Conservation (phyloP, 2,113 vertebrate species). For the Daphoenositta chrysoptera region DNA sequence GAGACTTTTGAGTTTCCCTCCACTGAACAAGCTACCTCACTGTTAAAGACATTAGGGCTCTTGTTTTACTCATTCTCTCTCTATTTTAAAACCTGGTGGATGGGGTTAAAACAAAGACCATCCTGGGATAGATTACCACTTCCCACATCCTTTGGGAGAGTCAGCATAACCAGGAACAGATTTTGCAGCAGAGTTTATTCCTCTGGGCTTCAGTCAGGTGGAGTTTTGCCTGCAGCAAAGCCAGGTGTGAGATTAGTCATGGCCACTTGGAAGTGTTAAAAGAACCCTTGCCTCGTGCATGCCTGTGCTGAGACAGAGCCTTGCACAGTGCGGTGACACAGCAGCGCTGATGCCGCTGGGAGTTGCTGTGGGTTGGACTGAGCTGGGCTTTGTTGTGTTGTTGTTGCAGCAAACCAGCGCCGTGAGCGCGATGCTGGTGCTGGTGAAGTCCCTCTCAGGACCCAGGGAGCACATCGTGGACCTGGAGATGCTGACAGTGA, state of each 20-base stretch:
- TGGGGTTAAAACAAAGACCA: not conserved
- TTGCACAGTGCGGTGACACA: not conserved
- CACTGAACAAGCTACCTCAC: not conserved
- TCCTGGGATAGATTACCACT: not conserved
- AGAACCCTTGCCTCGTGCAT: not conserved
- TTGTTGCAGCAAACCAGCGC: conserved; percentile 87
- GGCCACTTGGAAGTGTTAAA: not conserved
- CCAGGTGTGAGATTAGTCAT: not conserved
- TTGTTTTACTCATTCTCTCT: not conserved
- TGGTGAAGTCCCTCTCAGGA: conserved; percentile 89
- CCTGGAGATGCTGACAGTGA: conserved; percentile 97
- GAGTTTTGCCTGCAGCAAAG: not conserved
- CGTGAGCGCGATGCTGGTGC: conserved; percentile 91
- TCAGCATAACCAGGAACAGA: not conserved
- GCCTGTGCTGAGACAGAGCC: not conserved
- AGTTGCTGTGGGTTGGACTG: not conserved
- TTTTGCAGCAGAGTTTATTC: not conserved
- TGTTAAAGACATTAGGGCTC: not conserved
- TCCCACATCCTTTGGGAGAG: not conserved
- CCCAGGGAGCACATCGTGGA: conserved; percentile 92
- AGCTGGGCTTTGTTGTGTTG: not conserved
- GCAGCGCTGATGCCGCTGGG: not conserved
- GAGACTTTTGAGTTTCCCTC: not conserved
- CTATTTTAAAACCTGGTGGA: not conserved
- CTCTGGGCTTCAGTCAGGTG: not conserved